Evolutionary conservation across 2,888 invertebrate species (phyloP), one percentile per base, ranked within the genome.

Genomic region (Drosophila meridionalis): DNA sequence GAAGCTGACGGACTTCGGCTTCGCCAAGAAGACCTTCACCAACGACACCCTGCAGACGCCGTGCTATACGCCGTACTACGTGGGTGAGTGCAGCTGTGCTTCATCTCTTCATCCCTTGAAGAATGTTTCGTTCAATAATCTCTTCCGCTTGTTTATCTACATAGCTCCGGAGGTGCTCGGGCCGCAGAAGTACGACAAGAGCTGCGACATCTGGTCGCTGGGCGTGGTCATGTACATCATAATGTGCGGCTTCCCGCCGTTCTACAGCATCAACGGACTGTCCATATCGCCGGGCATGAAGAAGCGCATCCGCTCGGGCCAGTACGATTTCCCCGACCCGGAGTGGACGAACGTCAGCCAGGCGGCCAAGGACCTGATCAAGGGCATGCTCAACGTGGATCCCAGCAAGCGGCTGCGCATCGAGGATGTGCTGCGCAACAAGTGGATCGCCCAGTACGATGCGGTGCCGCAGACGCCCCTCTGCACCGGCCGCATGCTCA

Each of bases 281-380:
- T 98, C 99, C 43, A 99, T 99, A 92, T 99, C 99, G 1, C 99
- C 99, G 0, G 99, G 99, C 6, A 99, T 99, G 99, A 99, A 99
- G 93, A 98, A 97, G 93, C 95, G 93, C 48, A 93, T 93, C 89
- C 95, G 99, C 83, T 95, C 98, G 57, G 99, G 99, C 0, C 98
- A 99, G 92, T 99, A 99, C 93, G 98, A 98, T 89, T 99, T 99
- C 92, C 99, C 99, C 0, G 96, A 97, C 91, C 98, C 98, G 0
- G 99, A 99, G 92, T 99, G 99, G 99, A 96, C 97, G 66, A 96
- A 97, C 92, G 99, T 99, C 0, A 98, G 98, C 11, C 94, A 96
- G 69, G 97, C 98, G 92, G 99, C 99, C 2, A 99, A 99, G 94
- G 98, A 98, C 93, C 95, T 99, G 78, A 99, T 99, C 85, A 96